These are phyloP conservation scores for Apis florea DNA, from an alignment of 1,140 invertebrate species.

Conservation along the genomic window DNA sequence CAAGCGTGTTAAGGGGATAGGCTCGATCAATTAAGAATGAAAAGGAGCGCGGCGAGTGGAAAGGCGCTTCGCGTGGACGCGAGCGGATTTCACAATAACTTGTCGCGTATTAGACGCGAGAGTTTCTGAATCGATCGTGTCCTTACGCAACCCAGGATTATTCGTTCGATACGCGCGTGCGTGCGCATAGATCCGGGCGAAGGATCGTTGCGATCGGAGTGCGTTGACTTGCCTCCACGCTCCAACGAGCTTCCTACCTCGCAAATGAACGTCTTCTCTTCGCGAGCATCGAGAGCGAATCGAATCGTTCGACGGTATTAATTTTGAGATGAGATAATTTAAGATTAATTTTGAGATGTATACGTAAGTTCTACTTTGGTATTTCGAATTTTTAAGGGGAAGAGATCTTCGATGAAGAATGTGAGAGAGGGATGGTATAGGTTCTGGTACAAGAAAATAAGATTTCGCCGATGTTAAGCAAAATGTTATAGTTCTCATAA, in stretches of 20 bases:
- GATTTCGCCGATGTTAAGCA: no score
- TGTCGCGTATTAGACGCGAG: conserved; percentile 23
- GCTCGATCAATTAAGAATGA: conserved; percentile 23
- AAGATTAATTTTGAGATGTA: no score
- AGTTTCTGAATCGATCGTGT: conserved; percentile 3
- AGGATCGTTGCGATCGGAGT: conserved; percentile 28
- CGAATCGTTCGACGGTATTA: no score
- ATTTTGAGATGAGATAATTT: no score
- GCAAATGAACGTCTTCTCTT: not conserved
- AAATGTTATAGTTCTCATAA: no score
- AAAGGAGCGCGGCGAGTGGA: conserved; percentile 14
- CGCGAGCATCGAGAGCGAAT: no score
- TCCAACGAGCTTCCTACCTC: conserved; percentile 33
- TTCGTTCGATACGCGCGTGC: conserved; percentile 18
- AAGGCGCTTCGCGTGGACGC: not conserved
- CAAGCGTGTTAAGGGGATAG: not conserved
- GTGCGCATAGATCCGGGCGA: not conserved
- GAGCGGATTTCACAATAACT: conserved; percentile 27
- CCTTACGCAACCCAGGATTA: conserved; percentile 35
- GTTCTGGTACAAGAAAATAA: no score
- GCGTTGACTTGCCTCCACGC: conserved; percentile 57
- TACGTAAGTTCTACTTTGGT: no score
- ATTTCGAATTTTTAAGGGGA: no score
- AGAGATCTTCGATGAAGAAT: no score
- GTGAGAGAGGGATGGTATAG: no score